Conservation (phyloP, 2,888 invertebrate genomes). For the Fissipunctia ypsillon region DNA sequence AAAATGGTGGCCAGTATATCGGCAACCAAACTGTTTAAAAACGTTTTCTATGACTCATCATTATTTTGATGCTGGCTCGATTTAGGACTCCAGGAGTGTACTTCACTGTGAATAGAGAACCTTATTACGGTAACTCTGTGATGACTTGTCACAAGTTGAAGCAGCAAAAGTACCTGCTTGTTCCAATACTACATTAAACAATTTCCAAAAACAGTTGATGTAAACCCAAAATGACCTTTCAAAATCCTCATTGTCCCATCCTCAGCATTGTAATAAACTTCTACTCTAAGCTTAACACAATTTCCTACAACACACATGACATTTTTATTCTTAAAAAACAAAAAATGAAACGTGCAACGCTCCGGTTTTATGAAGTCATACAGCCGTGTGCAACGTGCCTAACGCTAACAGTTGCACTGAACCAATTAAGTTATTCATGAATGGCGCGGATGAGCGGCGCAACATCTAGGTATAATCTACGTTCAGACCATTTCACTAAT, state of each 20-base stretch:
- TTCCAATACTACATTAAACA: neutral
- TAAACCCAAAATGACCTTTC: neutral
- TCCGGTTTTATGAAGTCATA: slow-evolving; percentile 48
- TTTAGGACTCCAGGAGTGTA: neutral
- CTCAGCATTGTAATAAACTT: slow-evolving; percentile 1
- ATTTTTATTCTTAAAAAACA: slow-evolving; percentile 31
- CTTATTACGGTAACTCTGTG: neutral
- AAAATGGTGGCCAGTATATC: neutral
- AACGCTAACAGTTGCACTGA: slow-evolving; percentile 70
- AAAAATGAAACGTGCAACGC: neutral
- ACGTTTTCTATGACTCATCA: neutral
- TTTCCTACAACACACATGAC: neutral
- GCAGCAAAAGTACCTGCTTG: neutral
- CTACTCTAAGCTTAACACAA: slow-evolving; percentile 9
- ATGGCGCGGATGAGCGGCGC: slow-evolving; percentile 69
- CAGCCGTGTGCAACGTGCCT: slow-evolving; percentile 53
- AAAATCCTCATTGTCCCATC: neutral
- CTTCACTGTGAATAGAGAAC: neutral
- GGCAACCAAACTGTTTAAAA: neutral
- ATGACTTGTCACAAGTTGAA: neutral
- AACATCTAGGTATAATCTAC: slow-evolving; percentile 62
- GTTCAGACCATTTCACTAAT: slow-evolving; percentile 65
- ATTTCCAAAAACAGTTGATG: neutral
- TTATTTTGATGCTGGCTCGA: neutral
- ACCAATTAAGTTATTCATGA: slow-evolving; percentile 87